Evolutionary conservation across 2,888 invertebrate genomes (phyloP).

Genomic region (Cephus spinipes): DNA sequence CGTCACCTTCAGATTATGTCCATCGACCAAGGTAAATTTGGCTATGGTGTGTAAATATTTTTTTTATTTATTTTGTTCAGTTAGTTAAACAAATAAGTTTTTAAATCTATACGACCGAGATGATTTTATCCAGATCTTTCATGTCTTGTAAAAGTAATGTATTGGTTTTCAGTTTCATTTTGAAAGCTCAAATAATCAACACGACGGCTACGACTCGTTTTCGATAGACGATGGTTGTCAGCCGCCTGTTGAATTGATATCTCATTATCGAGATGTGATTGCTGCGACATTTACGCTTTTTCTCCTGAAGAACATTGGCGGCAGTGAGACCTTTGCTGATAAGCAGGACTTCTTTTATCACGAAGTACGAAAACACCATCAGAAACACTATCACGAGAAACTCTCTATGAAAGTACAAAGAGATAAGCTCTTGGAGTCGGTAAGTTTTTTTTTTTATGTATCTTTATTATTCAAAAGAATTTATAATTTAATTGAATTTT

Average conservation of each 20-base stretch:
- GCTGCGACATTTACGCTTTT: constrained; percentile 94
- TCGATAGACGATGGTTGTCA: constrained; percentile 93
- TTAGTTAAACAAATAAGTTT: constrained; percentile 4
- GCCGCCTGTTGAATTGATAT: constrained; percentile 84
- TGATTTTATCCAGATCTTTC: neutral
- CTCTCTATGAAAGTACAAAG: constrained; percentile 84
- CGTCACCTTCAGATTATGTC: constrained; percentile 91
- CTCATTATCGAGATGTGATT: constrained; percentile 88
- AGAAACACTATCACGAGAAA: constrained; percentile 89
- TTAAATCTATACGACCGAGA: neutral
- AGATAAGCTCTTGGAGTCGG: constrained; percentile 83
- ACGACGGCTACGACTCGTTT: constrained; percentile 73
- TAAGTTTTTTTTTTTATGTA: constrained; percentile 57
- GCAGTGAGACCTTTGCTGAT: constrained; percentile 91
- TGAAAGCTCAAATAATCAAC: constrained; percentile 70
- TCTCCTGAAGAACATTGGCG: constrained; percentile 92
- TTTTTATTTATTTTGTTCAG: constrained; percentile 14
- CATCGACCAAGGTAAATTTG: constrained; percentile 85
- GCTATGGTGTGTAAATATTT: constrained; percentile 29
- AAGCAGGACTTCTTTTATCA: constrained; percentile 80
- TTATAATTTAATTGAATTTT: neutral
- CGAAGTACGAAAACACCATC: constrained; percentile 84
- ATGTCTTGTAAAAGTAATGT: neutral
- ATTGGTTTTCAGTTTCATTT: constrained; percentile 75
- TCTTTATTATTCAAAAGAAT: neutral